Evolutionary conservation across 2,888 invertebrate species (phyloP), one percentile per base, ranked within the genome.

Genomic region (Cephus spinipes): DNA sequence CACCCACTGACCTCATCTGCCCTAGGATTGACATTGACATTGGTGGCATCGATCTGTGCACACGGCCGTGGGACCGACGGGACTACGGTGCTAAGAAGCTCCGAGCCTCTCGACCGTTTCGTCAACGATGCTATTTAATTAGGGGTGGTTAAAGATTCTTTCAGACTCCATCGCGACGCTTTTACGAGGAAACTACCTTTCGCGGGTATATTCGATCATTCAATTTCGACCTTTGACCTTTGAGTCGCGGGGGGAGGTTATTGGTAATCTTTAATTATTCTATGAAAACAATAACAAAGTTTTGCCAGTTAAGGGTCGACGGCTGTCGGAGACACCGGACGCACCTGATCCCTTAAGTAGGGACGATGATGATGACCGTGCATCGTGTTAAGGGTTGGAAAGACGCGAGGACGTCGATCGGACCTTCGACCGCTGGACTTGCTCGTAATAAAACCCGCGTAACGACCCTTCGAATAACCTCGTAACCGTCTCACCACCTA

Each of bases 1-100:
- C 55, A 23, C 55, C 23, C 23, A 9, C 55, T 23, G 55, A 33
- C 76, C 80, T 77, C 77, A 78, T 77, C 81, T 84, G 87, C 81
- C 87, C 89, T 87, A 87, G 81, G 80, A 83, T 83, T 88, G 89
- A 89, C 89, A 89, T 89, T 89, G 89, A 89, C 89, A 89, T 87
- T 89, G 89, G 84, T 78, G 84, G 82, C 83, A 88, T 87, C 88
- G 87, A 87, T 87, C 83, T 81, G 81, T 79, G 69, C 71, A 35
- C 74, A 6, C 71, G 71, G 33, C 12, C 71, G 71, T 23, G 71
- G 71, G 9, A 12, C 6, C 71, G 71, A 9, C 31, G 31, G 31
- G 71, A 23, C 55, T 55, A 23, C 55, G 9, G 23, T 23, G 23
- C 23, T 23, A 9, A 55, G 55, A 55, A 23, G 55, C 55, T 55